Conservation (phyloP, 2,113 vertebrate species). For the Rhadina sibilatrix region DNA sequence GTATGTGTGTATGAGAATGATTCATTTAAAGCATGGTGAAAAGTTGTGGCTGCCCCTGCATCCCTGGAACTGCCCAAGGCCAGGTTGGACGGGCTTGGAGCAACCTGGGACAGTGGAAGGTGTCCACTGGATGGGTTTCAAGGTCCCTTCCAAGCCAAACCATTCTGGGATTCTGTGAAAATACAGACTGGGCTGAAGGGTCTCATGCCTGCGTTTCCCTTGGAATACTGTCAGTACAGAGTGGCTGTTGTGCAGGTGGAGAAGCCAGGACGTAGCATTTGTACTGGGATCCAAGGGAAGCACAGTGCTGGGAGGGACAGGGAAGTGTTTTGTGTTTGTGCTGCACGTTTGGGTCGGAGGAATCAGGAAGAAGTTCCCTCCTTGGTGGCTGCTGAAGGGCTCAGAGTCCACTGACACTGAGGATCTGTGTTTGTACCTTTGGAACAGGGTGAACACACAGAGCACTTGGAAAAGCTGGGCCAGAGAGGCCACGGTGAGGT, state of each 20-base stretch:
- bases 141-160: not conserved
- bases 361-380: not conserved
- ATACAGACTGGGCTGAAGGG: not conserved
- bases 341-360: not conserved
- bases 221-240: not conserved
- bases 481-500: not conserved
- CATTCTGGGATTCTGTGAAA: not conserved
- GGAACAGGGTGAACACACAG: not conserved
- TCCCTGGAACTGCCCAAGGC: not conserved
- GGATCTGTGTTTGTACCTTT: not conserved
- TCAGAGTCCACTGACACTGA: not conserved
- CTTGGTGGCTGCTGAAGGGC: not conserved
- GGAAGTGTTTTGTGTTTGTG: not conserved
- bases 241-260: not conserved
- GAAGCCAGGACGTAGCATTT: not conserved
- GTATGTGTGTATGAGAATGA: fast-evolving
- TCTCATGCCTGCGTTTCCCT: not conserved
- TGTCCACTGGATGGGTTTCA: not conserved
- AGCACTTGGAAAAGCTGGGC: not conserved
- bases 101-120: fast-evolving
- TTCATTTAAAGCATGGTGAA: not conserved
- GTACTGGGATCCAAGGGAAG: not conserved
- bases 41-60: not conserved
- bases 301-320: fast-evolving
- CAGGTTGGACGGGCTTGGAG: fast-evolving